phyloP scores from a whole-genome alignment of 2,113 vertebrate species.

The Regulus satrapa region DNA sequence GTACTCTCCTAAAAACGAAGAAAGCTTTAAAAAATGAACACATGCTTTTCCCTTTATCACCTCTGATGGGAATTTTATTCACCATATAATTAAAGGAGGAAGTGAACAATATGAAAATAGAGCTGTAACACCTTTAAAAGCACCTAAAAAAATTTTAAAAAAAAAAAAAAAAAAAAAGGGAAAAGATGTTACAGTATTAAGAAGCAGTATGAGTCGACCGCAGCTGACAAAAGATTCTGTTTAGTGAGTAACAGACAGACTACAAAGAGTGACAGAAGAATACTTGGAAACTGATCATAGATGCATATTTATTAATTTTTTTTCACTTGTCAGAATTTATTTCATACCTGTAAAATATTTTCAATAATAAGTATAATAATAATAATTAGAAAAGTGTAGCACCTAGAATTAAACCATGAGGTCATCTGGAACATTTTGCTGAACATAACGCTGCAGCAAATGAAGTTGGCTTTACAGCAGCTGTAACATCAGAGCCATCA shows the following conservation, averaged over 20 bases:
- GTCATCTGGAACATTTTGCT: slow-evolving; percentile 1
- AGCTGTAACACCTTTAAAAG: not conserved
- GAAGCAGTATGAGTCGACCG: not conserved
- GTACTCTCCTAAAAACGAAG: not conserved
- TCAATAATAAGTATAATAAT: not conserved
- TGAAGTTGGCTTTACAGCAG: not conserved
- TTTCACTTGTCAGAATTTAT: not conserved
- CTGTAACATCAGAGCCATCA: not conserved
- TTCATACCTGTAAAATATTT: not conserved
- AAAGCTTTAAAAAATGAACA: not conserved
- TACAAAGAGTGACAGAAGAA: not conserved
- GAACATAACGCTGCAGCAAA: not conserved
- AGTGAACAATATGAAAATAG: not conserved
- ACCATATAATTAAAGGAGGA: not conserved
- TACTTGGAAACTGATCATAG: not conserved
- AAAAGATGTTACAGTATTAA: not conserved
- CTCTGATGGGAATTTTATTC: not conserved
- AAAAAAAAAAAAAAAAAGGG: not conserved
- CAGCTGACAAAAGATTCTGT: not conserved
- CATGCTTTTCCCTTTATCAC: not conserved
- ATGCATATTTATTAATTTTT: not conserved
- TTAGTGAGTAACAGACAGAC: not conserved
- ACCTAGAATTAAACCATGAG: not conserved
- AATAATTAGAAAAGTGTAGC: not conserved
- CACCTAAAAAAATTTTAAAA: not conserved